Conservation (phyloP, 1,140 invertebrate species). For the Cyclina sinensis region DNA sequence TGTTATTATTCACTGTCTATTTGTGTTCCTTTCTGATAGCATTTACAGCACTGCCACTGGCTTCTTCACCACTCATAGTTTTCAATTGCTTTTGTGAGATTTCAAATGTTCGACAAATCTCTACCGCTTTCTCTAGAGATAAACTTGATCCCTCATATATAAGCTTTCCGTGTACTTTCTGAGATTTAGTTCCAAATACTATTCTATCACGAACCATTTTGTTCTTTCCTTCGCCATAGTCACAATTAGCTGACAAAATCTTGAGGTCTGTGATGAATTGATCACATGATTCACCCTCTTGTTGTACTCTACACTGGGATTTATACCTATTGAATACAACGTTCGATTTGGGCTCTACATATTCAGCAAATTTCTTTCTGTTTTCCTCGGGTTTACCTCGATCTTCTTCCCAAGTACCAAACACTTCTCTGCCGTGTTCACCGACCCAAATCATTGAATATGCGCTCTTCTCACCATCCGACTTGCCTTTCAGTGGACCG, state of each 20-base stretch:
- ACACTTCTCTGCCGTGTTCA: neutral
- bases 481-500: slow-evolving; percentile 1
- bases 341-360: neutral
- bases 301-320: neutral
- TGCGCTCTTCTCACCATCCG: neutral
- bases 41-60: neutral
- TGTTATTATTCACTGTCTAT: neutral
- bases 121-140: neutral
- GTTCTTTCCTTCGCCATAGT: neutral
- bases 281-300: neutral
- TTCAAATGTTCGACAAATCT: neutral
- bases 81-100: neutral
- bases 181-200: neutral
- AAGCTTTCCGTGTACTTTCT: neutral
- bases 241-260: neutral
- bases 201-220: neutral
- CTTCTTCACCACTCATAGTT: neutral
- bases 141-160: neutral
- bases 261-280: neutral
- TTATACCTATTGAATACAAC: neutral
- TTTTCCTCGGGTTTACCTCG: too few relatives aligned
- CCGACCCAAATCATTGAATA: slow-evolving; percentile 42
- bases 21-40: neutral
- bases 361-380: too few relatives aligned
- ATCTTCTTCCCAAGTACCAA: slow-evolving; percentile 54